Conservation (phyloP, 2,113 vertebrate genomes). For the Romanogobio albipinnatus region DNA sequence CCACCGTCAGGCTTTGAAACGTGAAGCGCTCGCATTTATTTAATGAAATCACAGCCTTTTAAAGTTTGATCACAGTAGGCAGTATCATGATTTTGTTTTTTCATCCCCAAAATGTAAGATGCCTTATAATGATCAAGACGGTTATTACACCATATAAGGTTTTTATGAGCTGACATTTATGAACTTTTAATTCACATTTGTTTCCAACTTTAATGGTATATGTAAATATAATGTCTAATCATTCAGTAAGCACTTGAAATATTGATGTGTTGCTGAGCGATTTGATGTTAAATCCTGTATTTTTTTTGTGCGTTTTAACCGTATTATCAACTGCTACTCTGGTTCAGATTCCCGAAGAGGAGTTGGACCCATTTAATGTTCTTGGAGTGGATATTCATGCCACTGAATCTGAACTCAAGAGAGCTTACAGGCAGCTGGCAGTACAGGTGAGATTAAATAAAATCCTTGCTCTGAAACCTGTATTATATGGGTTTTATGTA, state of each 20-base stretch:
- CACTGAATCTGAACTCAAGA: conserved; percentile 85
- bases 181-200: too few species aligned
- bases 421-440: conserved; percentile 88
- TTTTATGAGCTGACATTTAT: too few species aligned
- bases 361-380: conserved; percentile 89
- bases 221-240: too few species aligned
- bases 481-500: background rate
- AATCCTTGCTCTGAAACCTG: background rate
- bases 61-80: too few species aligned
- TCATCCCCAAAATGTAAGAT: too few species aligned
- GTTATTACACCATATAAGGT: too few species aligned
- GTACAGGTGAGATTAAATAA: conserved; percentile 72
- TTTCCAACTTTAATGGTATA: too few species aligned
- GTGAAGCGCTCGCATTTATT: too few species aligned
- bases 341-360: conserved; percentile 82
- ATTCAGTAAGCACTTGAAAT: background rate
- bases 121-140: too few species aligned
- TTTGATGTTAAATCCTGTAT: background rate
- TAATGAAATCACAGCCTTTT: too few species aligned
- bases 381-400: conserved; percentile 86
- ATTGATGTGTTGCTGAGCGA: background rate
- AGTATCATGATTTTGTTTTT: too few species aligned
- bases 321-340: background rate
- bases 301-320: background rate
- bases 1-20: too few species aligned